These are phyloP conservation scores for Cirrhinus mrigala DNA, from an alignment of 2,797 vertebrate species.

Conservation along the genomic window DNA sequence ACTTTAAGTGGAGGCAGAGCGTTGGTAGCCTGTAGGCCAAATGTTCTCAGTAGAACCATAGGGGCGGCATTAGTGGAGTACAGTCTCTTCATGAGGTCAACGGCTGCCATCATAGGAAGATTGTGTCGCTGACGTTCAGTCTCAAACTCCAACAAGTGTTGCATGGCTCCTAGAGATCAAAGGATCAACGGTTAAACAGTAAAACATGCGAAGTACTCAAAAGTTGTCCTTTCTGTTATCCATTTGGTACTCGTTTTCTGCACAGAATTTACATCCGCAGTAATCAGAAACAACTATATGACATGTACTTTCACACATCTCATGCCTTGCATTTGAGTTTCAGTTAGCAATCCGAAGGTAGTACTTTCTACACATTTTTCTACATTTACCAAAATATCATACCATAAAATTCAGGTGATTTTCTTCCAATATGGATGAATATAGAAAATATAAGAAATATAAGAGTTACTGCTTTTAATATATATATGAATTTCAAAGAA, in stretches of 20 bases:
- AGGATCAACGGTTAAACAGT: slow-evolving; percentile 45
- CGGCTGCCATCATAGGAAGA: slow-evolving; percentile 89
- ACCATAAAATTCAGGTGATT: background rate
- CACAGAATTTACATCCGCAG: background rate
- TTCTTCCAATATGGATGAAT: slow-evolving; percentile 2
- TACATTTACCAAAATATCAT: too few relatives aligned
- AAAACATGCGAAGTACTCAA: slow-evolving; percentile 40
- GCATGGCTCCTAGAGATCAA: slow-evolving; percentile 85
- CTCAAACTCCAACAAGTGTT: slow-evolving; percentile 91
- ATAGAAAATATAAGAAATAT: background rate
- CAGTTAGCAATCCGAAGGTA: background rate
- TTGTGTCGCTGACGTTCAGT: slow-evolving; percentile 93
- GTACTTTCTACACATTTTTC: background rate
- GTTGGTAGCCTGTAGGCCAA: slow-evolving; percentile 94
- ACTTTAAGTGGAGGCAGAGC: slow-evolving; percentile 90
- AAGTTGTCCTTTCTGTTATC: background rate
- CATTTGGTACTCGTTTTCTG: background rate
- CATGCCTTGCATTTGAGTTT: background rate
- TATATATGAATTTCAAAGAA: slow-evolving; percentile 4
- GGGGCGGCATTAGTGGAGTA: slow-evolving; percentile 88
- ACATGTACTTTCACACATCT: background rate
- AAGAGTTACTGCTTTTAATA: background rate
- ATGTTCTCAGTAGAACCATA: slow-evolving; percentile 88
- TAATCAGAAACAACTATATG: background rate
- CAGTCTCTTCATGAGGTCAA: slow-evolving; percentile 91